Base-by-base conservation (phyloP, 2,888 invertebrate species). In the Spicauda simplicius region DNA sequence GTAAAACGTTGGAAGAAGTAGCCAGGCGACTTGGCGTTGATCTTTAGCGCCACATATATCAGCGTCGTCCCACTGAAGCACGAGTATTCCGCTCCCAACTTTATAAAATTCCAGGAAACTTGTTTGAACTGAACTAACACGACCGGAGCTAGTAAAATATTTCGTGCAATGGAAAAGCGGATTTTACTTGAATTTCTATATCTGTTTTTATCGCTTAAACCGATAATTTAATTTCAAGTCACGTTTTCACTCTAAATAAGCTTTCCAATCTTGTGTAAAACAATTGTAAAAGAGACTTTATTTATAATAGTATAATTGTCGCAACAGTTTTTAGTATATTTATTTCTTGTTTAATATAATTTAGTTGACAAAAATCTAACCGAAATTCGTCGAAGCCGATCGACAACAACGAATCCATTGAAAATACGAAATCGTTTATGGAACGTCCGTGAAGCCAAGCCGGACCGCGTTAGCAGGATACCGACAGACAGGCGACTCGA, bases 401-500 rank as follows among this genome's bases (percentile, higher is more conserved):
- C 25, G 2, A 25, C 55, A 33, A 55, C 55, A n/a, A 33, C 33
- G 10, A 10, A 7, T 55, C 19, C 11, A 10, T 53, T 11, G 41
- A 0, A 16, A 55, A 16, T 16, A 55, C 16, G 8, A 11, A 55
- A 55, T 16, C 10, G 33, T 33, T 30, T 54, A 2, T 6, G 14
- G 14, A 12, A 14, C 41, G 55, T 18, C 55, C n/a, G 56, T 19
- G 14, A 37, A 57, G 12, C 37, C 37, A 14, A 56, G 37, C 18
- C 10, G 56, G 10, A 57, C 16, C 37, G 37, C 30, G 56, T 56
- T 56, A 30, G 56, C 53, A 20, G 37, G 53, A 37, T 61, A 14
- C 50, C 50, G 50, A 50, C 50, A 52, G 50, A 48, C 50, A 33
- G 60, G 37, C 61, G 37, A 53, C 54, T n/a, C 54, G 25, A 25